These are phyloP conservation scores for Oscheius sp. DNA, from an alignment of 2,888 invertebrate genomes.

Conservation along the genomic window DNA sequence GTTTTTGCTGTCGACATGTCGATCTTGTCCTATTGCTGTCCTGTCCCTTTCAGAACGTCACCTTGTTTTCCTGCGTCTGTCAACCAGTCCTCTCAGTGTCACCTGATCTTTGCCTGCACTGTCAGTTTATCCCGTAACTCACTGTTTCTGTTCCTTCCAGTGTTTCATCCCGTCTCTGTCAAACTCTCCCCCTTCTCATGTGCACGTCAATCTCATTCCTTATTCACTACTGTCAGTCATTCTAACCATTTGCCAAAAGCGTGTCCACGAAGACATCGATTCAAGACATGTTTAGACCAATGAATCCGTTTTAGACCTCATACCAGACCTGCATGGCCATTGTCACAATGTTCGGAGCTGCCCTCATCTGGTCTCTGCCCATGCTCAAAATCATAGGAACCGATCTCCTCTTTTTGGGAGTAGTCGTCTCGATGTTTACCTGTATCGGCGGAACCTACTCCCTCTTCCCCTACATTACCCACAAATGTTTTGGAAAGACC, in stretches of 20 bases:
- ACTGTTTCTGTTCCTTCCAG: too few relatives aligned
- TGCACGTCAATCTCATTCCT: too few relatives aligned
- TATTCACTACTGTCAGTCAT: too few relatives aligned
- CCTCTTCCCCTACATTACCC: conserved; percentile 67
- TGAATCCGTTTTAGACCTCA: conserved; percentile 54
- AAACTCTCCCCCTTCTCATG: too few relatives aligned
- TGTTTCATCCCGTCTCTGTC: too few relatives aligned
- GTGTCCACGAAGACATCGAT: too few relatives aligned
- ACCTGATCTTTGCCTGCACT: not conserved
- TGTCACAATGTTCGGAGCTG: conserved; percentile 63
- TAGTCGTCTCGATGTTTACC: conserved; percentile 59
- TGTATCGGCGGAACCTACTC: conserved; percentile 70
- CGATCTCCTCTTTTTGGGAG: conserved; percentile 53
- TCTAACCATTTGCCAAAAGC: too few relatives aligned
- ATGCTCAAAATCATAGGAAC: conserved; percentile 51
- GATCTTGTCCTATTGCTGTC: not conserved
- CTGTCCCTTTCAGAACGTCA: not conserved
- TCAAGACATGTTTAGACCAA: too few relatives aligned
- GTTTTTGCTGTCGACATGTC: too few relatives aligned
- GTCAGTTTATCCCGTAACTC: too few relatives aligned
- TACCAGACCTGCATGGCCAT: conserved; percentile 69
- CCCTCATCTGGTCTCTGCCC: conserved; percentile 62
- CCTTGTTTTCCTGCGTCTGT: not conserved
- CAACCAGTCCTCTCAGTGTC: too few relatives aligned
- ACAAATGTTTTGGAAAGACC: conserved; percentile 65